Evolutionary conservation across 2,888 invertebrate species (phyloP).

Genomic region (Argyra leucocephala): DNA sequence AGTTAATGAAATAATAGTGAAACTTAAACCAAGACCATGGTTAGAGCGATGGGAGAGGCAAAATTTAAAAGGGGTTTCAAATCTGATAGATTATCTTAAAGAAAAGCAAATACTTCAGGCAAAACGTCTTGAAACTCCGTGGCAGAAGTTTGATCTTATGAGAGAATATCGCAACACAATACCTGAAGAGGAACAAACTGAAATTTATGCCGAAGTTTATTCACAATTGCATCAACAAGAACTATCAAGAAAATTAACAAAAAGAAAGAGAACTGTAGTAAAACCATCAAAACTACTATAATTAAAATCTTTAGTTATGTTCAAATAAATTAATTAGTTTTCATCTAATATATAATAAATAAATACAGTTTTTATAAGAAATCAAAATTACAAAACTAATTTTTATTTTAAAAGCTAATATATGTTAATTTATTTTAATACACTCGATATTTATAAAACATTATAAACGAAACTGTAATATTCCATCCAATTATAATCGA

Average conservation of each 20-base stretch:
- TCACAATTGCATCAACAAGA: slow-evolving; percentile 64
- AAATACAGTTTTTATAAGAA: background rate
- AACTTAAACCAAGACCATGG: slow-evolving; percentile 79
- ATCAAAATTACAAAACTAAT: background rate
- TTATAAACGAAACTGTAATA: slow-evolving; percentile 68
- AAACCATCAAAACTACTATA: slow-evolving; percentile 47
- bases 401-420: background rate
- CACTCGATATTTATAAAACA: slow-evolving; percentile 75
- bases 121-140: slow-evolving; percentile 56
- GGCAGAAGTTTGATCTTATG: slow-evolving; percentile 91
- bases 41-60: slow-evolving; percentile 77
- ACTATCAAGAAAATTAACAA: slow-evolving; percentile 52
- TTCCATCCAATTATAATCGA: slow-evolving; percentile 74
- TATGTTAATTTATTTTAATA: slow-evolving; percentile 42
- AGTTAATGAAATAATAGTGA: slow-evolving; percentile 64
- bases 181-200: slow-evolving; percentile 76
- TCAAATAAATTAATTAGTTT: slow-evolving; percentile 8
- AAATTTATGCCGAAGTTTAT: slow-evolving; percentile 77
- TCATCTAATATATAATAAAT: background rate
- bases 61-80: slow-evolving; percentile 62
- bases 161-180: slow-evolving; percentile 80
- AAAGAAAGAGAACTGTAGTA: slow-evolving; percentile 52
- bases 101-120: slow-evolving; percentile 48
- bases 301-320: slow-evolving; percentile 8
- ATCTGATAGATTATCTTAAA: slow-evolving; percentile 50